Evolutionary conservation across 2,113 vertebrate species (phyloP).

Genomic region (Atractosteus spatula): DNA sequence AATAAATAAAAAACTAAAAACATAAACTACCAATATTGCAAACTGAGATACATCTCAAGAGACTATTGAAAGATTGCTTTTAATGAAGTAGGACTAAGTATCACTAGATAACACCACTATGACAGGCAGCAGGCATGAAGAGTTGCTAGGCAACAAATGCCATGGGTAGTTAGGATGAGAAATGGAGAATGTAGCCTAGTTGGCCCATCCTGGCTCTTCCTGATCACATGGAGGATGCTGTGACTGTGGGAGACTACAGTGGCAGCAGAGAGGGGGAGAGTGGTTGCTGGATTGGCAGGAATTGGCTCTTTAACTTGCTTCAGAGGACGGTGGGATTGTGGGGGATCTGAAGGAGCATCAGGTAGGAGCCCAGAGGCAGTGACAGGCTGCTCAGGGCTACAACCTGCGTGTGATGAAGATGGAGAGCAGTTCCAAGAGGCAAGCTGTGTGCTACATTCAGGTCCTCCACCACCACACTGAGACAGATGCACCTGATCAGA

Average conservation of each 20-base stretch:
- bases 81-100: too few species aligned
- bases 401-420: neutral
- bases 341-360: neutral
- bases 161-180: slow-evolving; percentile 14
- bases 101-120: slow-evolving; percentile 8
- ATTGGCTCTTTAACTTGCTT: neutral
- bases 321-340: neutral
- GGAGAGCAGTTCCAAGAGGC: neutral
- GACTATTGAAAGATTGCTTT: too few species aligned
- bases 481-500: neutral
- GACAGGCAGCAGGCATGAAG: slow-evolving; percentile 16
- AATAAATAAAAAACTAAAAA: too few species aligned
- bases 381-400: too few species aligned
- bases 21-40: too few species aligned
- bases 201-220: slow-evolving; percentile 4
- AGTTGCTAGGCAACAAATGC: neutral
- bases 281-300: neutral
- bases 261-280: slow-evolving; percentile 5
- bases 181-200: slow-evolving; percentile 11
- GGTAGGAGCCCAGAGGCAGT: neutral
- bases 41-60: too few species aligned
- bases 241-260: slow-evolving; percentile 22
- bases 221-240: slow-evolving; percentile 13
- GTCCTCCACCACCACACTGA: neutral
- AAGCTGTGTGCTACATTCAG: neutral